phyloP scores from a whole-genome alignment of 1,140 invertebrate genomes.

The Mactra quadrangularis region DNA sequence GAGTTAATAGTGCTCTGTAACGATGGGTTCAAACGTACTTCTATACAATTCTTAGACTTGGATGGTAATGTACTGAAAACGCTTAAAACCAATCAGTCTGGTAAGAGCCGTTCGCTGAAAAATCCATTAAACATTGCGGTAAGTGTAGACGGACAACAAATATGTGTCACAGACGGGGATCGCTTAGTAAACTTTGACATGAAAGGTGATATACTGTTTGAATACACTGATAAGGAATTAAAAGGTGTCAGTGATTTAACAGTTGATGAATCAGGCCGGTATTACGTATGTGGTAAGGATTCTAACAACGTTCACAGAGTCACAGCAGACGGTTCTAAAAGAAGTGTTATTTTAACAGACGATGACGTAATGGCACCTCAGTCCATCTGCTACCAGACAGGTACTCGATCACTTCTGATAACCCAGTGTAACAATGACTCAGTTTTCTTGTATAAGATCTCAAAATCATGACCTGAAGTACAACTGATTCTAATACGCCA shows the following conservation, averaged over 20 bases:
- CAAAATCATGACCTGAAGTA: constrained; percentile 18
- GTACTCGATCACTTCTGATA: constrained; percentile 14
- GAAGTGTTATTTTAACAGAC: constrained; percentile 9
- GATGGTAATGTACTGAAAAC: constrained; percentile 36
- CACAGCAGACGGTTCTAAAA: constrained; percentile 29
- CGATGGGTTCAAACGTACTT: constrained; percentile 45
- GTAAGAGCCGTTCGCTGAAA: constrained; percentile 16
- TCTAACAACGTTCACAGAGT: constrained; percentile 53
- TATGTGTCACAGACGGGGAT: constrained; percentile 38
- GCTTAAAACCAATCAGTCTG: constrained; percentile 31
- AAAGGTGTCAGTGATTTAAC: constrained; percentile 25
- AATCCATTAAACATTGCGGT: constrained; percentile 45
- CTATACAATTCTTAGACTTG: constrained; percentile 43
- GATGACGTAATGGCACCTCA: constrained; percentile 36
- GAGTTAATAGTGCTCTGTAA: constrained; percentile 35
- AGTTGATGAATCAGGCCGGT: constrained; percentile 41
- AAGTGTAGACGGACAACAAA: constrained; percentile 48
- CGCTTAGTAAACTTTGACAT: constrained; percentile 38
- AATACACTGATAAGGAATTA: constrained; percentile 29
- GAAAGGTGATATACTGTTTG: constrained; percentile 22
- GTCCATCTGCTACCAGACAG: constrained; percentile 38
- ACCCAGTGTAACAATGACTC: constrained; percentile 19
- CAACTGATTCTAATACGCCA: too few species aligned
- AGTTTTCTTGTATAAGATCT: constrained; percentile 38
- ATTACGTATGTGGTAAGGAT: constrained; percentile 49